Base-by-base conservation (phyloP, 2,113 vertebrate genomes). In the Ornithorhynchus anatinus region DNA sequence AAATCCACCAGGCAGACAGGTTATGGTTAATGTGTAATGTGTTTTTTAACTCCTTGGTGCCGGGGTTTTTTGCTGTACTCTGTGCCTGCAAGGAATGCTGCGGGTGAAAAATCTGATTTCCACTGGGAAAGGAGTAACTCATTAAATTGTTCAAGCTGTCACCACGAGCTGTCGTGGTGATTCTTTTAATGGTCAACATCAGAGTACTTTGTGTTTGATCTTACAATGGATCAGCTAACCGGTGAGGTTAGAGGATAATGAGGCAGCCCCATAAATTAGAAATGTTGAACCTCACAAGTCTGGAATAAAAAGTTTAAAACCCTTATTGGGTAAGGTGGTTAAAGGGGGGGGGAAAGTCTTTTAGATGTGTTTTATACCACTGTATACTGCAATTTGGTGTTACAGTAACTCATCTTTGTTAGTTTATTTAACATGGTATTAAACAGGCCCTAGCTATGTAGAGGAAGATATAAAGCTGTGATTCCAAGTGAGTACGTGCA, bases 191-290 rank as follows among this genome's bases (percentile, higher is more conserved):
- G 62, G 75, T 85, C 84, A 76, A 84, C 79, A 85, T 77, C 87
- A 89, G 81, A 81, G 78, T 81, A 88, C 72, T 82, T 84, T 78
- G 86, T 88, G 89, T 94, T 94, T 94, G 92, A 95, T 94, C 92
- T 95, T 92, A 92, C 90, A 93, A 89, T 94, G 93, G 91, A 87
- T 90, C 90, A 91, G 88, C 88, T 88, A 86, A 75, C 79, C 35
- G 75, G 58, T 68, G 87, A 75, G 80, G 52, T 56, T 76, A 69
- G 33, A 17, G 31, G 63, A 53, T 70, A 57, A 70, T 69, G 38
- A 33, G 77, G 62, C 76, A 77, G n/a, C 61, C 33, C 48, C 72
- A 47, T 40, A 37, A 0, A 72, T 72, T 36, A 69, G 29, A 62
- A 77, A 50, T 13, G 19, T 72, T 79, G 83, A 35, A n/a, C 69